Percentiles rank a stretch among this genome's conserved stretches.
These are phyloP conservation scores for Leptinotarsa rubiginosa DNA, from an alignment of 2,888 invertebrate genomes.

Conservation along the genomic window DNA sequence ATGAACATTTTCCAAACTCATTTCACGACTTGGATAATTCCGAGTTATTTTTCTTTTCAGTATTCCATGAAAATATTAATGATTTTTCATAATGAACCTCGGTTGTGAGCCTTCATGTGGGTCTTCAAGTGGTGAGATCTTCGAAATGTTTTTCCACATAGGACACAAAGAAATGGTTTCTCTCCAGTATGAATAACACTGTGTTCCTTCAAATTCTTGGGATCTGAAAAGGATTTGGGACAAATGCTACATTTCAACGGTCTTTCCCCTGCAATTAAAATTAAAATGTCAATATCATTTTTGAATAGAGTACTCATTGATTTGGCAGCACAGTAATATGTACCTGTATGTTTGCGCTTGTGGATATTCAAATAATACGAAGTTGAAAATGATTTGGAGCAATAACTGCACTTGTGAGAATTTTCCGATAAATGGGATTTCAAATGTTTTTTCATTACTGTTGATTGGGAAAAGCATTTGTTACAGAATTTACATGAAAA, in stretches of 20 bases:
- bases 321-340: conserved; percentile 24
- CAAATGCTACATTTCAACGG: conserved; percentile 55
- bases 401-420: conserved; percentile 54
- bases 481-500: conserved; percentile 55
- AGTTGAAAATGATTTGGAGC: conserved; percentile 54
- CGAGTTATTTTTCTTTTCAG: too few species aligned
- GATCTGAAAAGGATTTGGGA: conserved; percentile 56
- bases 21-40: too few species aligned
- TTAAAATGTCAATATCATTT: not conserved
- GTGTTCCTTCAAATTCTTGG: conserved; percentile 57
- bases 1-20: too few species aligned
- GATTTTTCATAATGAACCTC: conserved; percentile 20
- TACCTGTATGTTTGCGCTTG: conserved; percentile 48
- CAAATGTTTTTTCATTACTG: conserved; percentile 52
- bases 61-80: not conserved
- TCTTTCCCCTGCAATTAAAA: conserved; percentile 52
- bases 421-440: conserved; percentile 53
- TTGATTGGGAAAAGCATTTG: conserved; percentile 56
- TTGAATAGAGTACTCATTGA: not conserved
- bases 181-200: conserved; percentile 51
- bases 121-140: conserved; percentile 55
- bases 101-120: conserved; percentile 54
- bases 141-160: conserved; percentile 56
- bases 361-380: conserved; percentile 58
- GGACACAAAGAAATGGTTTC: conserved; percentile 53